Evolutionary conservation across 2,888 invertebrate genomes (phyloP).

Genomic region (Leptinotarsa peninsularis): DNA sequence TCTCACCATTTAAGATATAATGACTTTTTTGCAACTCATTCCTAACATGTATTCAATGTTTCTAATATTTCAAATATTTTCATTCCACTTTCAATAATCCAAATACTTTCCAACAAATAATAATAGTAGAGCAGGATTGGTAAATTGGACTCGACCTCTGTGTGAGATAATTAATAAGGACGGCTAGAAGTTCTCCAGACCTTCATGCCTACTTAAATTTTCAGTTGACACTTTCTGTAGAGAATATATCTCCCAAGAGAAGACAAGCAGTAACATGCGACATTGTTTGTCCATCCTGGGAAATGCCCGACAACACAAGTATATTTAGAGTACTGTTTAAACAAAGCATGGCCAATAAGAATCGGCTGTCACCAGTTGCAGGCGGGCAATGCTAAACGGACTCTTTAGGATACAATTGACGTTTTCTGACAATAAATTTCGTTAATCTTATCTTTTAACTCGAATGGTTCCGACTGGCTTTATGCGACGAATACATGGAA

Average conservation of each 20-base stretch:
- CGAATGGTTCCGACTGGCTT: slow-evolving; percentile 42
- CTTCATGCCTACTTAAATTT: neutral
- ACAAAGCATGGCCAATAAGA: slow-evolving; percentile 52
- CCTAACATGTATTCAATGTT: too few relatives aligned
- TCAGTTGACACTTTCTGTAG: neutral
- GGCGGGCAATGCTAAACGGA: slow-evolving; percentile 47
- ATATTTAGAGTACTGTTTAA: slow-evolving; percentile 49
- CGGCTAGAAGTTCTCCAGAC: neutral
- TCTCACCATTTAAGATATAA: too few relatives aligned
- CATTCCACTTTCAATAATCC: too few relatives aligned
- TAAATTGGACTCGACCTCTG: too few relatives aligned
- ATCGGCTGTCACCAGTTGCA: slow-evolving; percentile 44
- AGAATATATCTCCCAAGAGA: slow-evolving; percentile 5
- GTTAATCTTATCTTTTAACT: slow-evolving; percentile 55
- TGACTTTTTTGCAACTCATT: too few relatives aligned
- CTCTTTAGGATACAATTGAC: slow-evolving; percentile 58
- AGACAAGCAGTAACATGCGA: slow-evolving; percentile 20
- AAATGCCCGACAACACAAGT: slow-evolving; percentile 43
- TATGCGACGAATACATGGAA: slow-evolving; percentile 23
- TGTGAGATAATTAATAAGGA: neutral
- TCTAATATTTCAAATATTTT: too few relatives aligned
- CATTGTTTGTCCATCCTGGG: slow-evolving; percentile 50
- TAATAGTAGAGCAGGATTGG: too few relatives aligned
- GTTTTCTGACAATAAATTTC: slow-evolving; percentile 53
- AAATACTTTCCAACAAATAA: too few relatives aligned